A percentile compares a stretch with the other conserved stretches of the same genome.
Evolutionary conservation across 2,888 invertebrate genomes (phyloP).

Genomic region (Cephalotes varians): DNA sequence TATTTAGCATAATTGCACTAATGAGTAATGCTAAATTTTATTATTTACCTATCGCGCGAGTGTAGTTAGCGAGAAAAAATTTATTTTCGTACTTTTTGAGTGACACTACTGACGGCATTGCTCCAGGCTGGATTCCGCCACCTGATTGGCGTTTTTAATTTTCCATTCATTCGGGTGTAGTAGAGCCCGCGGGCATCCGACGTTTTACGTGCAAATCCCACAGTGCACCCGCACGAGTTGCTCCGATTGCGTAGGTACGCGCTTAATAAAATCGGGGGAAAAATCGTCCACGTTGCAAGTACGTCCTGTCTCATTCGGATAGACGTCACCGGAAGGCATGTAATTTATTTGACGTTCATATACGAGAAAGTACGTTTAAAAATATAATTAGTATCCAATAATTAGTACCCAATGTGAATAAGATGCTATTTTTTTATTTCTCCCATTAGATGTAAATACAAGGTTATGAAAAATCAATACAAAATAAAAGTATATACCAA

Average conservation of each 20-base stretch:
- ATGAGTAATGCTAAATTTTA: conserved; percentile 26
- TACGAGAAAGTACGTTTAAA: conserved; percentile 23
- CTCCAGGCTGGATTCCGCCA: conserved; percentile 66
- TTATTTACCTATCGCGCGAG: conserved; percentile 20
- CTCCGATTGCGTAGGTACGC: conserved; percentile 56
- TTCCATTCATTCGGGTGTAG: conserved; percentile 70
- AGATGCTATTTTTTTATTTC: background rate
- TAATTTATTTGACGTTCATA: conserved; percentile 48
- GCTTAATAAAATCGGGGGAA: conserved; percentile 64
- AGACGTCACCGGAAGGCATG: conserved; percentile 49
- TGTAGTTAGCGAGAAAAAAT: conserved; percentile 55
- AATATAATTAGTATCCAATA: too few species aligned
- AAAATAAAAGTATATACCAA: background rate
- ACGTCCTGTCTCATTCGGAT: conserved; percentile 46
- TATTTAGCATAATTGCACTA: background rate
- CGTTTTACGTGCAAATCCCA: conserved; percentile 71
- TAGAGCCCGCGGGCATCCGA: conserved; percentile 58
- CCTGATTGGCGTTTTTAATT: conserved; percentile 77
- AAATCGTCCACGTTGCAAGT: conserved; percentile 54
- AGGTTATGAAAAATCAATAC: background rate
- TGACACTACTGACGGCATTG: conserved; percentile 69
- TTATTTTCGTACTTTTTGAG: conserved; percentile 69
- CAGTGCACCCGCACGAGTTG: conserved; percentile 54
- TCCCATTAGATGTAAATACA: background rate
- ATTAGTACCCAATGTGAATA: background rate